These are phyloP conservation scores for Tribolium madens DNA, from an alignment of 1,140 invertebrate species.

Conservation along the genomic window DNA sequence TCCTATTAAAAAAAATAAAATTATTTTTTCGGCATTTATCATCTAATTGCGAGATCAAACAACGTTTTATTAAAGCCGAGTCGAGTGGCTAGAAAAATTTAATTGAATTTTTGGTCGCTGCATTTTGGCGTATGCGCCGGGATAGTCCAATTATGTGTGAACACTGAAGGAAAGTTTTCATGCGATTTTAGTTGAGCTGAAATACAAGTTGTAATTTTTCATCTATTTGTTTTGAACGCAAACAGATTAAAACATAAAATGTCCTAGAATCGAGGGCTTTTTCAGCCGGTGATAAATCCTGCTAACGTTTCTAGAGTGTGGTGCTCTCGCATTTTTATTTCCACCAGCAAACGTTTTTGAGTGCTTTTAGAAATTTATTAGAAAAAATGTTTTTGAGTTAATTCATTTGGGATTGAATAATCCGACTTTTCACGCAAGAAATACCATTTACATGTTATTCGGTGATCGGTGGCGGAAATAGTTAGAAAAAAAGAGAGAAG, in stretches of 20 bases:
- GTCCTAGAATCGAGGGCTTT: background rate
- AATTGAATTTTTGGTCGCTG: background rate
- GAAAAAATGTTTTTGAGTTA: background rate
- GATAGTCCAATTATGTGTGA: background rate
- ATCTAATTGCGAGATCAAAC: too few species aligned
- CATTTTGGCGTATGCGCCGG: background rate
- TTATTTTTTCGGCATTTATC: too few species aligned
- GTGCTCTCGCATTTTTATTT: too few species aligned
- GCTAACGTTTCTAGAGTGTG: background rate
- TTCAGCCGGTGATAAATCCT: background rate
- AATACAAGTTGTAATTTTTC: background rate
- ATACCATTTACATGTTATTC: slow-evolving; percentile 26
- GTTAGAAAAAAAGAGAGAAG: slow-evolving; percentile 11
- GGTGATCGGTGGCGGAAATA: slow-evolving; percentile 17
- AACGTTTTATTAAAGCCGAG: too few species aligned
- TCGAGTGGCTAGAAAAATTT: background rate
- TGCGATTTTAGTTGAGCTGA: background rate
- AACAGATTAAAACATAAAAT: background rate
- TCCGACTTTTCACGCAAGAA: background rate
- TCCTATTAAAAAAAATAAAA: too few species aligned
- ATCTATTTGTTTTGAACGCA: background rate
- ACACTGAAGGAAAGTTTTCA: background rate
- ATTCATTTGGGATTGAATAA: background rate
- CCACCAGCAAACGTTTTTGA: background rate
- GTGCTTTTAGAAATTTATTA: background rate